Percentiles rank a stretch among this genome's conserved stretches.
Conservation (phyloP, 2,888 invertebrate species). For the Antheraea yamamai region DNA sequence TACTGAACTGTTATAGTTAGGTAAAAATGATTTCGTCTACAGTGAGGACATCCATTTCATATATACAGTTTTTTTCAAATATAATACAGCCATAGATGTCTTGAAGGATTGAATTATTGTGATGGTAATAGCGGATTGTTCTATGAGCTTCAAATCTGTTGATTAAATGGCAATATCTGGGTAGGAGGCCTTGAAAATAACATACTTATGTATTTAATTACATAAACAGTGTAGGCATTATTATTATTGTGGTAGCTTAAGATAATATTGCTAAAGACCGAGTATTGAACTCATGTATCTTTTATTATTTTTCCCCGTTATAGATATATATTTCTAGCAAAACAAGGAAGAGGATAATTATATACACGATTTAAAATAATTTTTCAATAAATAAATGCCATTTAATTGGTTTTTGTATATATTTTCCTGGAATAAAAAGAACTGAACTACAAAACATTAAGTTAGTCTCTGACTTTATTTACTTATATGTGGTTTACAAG, state of each 20-base stretch:
- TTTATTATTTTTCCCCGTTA: slow-evolving; percentile 31
- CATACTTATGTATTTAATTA: slow-evolving; percentile 8
- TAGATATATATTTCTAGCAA: slow-evolving; percentile 26
- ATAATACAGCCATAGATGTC: too few species aligned
- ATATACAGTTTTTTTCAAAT: too few species aligned
- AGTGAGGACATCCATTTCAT: too few species aligned
- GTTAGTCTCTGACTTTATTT: slow-evolving; percentile 26
- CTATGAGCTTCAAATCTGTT: neutral
- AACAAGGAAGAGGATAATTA: slow-evolving; percentile 44
- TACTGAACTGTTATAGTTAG: too few species aligned
- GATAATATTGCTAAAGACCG: neutral
- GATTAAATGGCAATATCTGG: neutral
- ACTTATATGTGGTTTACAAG: slow-evolving; percentile 28
- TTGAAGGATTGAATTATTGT: neutral
- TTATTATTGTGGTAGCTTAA: neutral
- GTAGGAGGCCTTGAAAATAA: neutral
- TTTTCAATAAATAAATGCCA: slow-evolving; percentile 38
- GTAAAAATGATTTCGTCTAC: too few species aligned
- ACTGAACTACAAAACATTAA: slow-evolving; percentile 26
- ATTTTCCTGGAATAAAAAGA: slow-evolving; percentile 48
- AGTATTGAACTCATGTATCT: slow-evolving; percentile 9
- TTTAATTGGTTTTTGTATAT: slow-evolving; percentile 42
- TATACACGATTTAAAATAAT: slow-evolving; percentile 38
- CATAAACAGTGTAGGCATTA: neutral
- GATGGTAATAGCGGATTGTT: neutral